phyloP scores from a whole-genome alignment of 2,888 invertebrate species.

The Dioctria linearis region DNA sequence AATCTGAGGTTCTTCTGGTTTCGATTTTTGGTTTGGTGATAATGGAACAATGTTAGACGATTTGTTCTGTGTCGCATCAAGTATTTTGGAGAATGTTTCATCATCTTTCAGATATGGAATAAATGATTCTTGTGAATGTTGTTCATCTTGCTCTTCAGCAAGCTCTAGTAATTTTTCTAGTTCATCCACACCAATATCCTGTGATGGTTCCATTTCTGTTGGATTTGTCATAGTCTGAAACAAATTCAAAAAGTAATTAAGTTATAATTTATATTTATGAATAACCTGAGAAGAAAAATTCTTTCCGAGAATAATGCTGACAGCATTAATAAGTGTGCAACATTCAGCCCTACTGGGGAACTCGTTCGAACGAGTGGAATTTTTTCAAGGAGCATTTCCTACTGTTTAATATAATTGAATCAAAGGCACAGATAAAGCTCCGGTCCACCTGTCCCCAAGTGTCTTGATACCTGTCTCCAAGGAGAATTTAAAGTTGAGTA shows the following conservation, averaged over 20 bases:
- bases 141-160: slow-evolving; percentile 60
- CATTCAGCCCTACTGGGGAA: too few species aligned
- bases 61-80: slow-evolving; percentile 62
- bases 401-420: too few species aligned
- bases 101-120: slow-evolving; percentile 65
- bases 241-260: neutral
- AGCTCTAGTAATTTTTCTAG: slow-evolving; percentile 65
- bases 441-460: too few species aligned
- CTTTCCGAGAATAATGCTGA: too few species aligned
- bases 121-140: neutral
- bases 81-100: slow-evolving; percentile 65
- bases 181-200: slow-evolving; percentile 62
- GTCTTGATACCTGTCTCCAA: too few species aligned
- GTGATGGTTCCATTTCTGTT: slow-evolving; percentile 60
- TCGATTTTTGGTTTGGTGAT: neutral
- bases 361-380: too few species aligned
- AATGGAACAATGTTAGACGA: neutral
- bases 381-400: too few species aligned
- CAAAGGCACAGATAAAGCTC: too few species aligned
- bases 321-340: too few species aligned
- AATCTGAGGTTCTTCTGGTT: neutral
- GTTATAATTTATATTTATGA: too few species aligned
- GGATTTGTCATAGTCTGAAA: slow-evolving; percentile 2
- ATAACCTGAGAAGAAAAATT: too few species aligned
- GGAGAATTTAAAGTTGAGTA: too few species aligned